phyloP scores from a whole-genome alignment of 2,888 invertebrate species.

The Drosophila niveifrons region DNA sequence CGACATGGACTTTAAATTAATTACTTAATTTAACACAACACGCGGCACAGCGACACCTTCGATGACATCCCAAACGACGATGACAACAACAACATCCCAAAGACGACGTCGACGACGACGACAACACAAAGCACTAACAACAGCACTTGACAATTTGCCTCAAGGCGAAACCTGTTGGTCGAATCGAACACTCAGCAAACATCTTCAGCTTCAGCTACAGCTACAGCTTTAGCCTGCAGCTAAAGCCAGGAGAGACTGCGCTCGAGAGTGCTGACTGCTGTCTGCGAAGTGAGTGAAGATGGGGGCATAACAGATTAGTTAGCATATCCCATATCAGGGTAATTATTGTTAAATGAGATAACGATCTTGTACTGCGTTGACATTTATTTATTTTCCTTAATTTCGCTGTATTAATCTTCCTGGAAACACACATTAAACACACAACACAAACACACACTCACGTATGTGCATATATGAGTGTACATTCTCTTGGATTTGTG shows the following conservation, averaged over 20 bases:
- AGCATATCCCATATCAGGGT: conserved; percentile 86
- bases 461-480: neutral
- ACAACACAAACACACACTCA: conserved; percentile 34
- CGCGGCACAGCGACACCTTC: conserved; percentile 69
- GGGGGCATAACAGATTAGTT: conserved; percentile 84
- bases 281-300: conserved; percentile 35
- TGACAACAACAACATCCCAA: conserved; percentile 41
- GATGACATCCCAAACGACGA: conserved; percentile 56
- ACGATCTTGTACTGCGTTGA: conserved; percentile 86
- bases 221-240: conserved; percentile 6
- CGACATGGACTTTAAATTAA: conserved; percentile 79
- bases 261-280: conserved; percentile 3
- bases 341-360: conserved; percentile 86
- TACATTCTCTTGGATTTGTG: conserved; percentile 41
- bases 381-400: conserved; percentile 86
- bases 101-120: conserved; percentile 62
- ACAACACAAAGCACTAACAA: conserved; percentile 75
- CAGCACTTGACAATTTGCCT: conserved; percentile 63
- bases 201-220: neutral
- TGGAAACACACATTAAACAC: conserved; percentile 79
- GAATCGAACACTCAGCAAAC: conserved; percentile 35
- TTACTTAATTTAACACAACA: conserved; percentile 81
- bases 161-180: conserved; percentile 63
- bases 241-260: conserved; percentile 2
- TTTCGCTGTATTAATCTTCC: conserved; percentile 86